Evolutionary conservation across 1,140 invertebrate species (phyloP), one percentile per base, ranked within the genome.

Genomic region (Drosophila sturtevanti): DNA sequence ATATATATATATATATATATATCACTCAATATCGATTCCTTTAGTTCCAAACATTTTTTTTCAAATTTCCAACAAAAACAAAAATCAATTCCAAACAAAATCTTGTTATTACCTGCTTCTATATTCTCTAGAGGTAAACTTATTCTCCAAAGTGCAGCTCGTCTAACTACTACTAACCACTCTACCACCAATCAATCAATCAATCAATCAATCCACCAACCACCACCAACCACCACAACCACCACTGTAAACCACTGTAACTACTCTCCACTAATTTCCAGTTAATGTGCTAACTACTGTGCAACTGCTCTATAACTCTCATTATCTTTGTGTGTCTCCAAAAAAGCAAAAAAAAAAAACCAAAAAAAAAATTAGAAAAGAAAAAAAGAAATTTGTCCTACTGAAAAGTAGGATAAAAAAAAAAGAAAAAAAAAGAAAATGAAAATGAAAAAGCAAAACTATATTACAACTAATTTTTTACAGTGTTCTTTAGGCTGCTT

Each of bases 81-180:
- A 41, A 56, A 62, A 67, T 67, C 38, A 14, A 34, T 31, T 31
- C 27, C 27, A 31, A 59, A 74, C 34, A 52, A 52, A 58, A 54
- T 80, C 79, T 56, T 81, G 48, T 86, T 87, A 52, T 54, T 81
- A 79, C 84, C 80, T 72, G 77, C 79, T 87, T 87, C 79, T 80
- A 81, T 77, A 79, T 87, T 71, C 77, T 89, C 65, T 89, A 89
- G 84, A 89, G 85, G 84, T 89, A 71, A 79, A 77, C 66, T 67
- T 73, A 64, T 62, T 64, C 77, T 89, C 66, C 79, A 77, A 76
- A 87, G 70, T 69, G 84, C 85, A 84, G 84, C 84, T 84, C 76
- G 68, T 79, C 72, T 72, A 65, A 72, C 63, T 77, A 72, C 63
- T 77, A 81, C 79, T 79, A 68, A 89, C 69, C 68, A 54, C 81